Percentiles rank a stretch among this genome's conserved stretches.
phyloP scores from a whole-genome alignment of 2,888 invertebrate species.

The Meganola albula region DNA sequence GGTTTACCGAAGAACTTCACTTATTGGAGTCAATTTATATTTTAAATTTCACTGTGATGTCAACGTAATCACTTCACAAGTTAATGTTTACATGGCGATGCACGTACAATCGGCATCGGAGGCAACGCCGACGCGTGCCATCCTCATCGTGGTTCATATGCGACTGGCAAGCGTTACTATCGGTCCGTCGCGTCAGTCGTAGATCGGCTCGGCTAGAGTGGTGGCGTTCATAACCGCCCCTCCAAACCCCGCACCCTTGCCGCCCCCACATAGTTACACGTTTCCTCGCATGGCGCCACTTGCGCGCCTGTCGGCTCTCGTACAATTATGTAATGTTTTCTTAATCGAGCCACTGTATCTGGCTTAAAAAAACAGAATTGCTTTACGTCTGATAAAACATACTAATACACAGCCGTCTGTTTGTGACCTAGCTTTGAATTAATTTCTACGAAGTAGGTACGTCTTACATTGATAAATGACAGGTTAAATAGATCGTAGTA shows the following conservation, averaged over 20 bases:
- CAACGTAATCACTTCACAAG: conserved; percentile 48
- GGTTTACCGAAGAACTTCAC: conserved; percentile 42
- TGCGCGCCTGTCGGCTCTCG: conserved; percentile 61
- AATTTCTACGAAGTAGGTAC: too few relatives aligned
- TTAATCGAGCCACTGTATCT: conserved; percentile 65
- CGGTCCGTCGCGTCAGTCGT: conserved; percentile 43
- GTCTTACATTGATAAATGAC: too few relatives aligned
- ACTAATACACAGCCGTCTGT: conserved; percentile 33
- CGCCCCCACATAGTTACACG: conserved; percentile 67
- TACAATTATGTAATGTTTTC: conserved; percentile 76
- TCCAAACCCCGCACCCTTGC: conserved; percentile 48
- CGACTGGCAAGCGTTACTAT: conserved; percentile 60
- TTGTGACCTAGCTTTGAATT: conserved; percentile 30
- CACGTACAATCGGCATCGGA: conserved; percentile 47
- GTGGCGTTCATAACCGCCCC: conserved; percentile 58
- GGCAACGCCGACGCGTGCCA: conserved; percentile 58
- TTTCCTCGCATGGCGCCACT: conserved; percentile 71
- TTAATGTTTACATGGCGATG: conserved; percentile 68
- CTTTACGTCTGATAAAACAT: conserved; percentile 37
- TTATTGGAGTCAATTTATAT: conserved; percentile 35
- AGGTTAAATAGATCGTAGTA: too few relatives aligned
- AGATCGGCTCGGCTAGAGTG: conserved; percentile 55
- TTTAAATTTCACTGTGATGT: conserved; percentile 42
- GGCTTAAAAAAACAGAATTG: conserved; percentile 51
- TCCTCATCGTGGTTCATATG: conserved; percentile 63